These are phyloP conservation scores for Opisthograptis luteolata DNA, from an alignment of 2,888 invertebrate species.

Conservation along the genomic window DNA sequence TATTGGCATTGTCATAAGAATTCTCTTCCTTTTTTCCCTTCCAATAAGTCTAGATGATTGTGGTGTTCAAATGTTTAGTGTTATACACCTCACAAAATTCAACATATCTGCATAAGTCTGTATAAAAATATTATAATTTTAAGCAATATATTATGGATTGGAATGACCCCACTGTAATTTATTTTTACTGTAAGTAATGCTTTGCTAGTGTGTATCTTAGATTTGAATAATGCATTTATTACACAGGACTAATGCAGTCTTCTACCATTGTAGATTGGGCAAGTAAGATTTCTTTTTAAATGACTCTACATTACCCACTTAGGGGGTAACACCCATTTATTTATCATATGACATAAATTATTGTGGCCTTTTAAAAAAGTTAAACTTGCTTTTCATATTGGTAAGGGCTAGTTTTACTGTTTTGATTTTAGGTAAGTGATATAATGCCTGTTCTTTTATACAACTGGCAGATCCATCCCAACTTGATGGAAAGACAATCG, in stretches of 20 bases:
- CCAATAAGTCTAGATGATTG: not conserved
- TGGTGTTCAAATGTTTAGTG: slow-evolving; percentile 5
- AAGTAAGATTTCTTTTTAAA: slow-evolving; percentile 62
- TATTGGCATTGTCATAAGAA: not conserved
- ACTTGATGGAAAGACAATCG: slow-evolving; percentile 6
- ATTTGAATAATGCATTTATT: slow-evolving; percentile 63
- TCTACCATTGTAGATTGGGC: slow-evolving; percentile 69
- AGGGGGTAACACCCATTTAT: slow-evolving; percentile 72
- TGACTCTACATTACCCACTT: slow-evolving; percentile 64
- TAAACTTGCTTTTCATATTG: slow-evolving; percentile 78
- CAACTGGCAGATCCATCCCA: slow-evolving; percentile 38
- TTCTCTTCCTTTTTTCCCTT: not conserved
- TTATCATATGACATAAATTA: slow-evolving; percentile 79
- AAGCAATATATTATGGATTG: slow-evolving; percentile 4
- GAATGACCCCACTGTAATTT: slow-evolving; percentile 19
- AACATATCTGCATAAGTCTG: slow-evolving; percentile 10
- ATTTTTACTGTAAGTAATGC: slow-evolving; percentile 48
- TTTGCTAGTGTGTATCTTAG: slow-evolving; percentile 53
- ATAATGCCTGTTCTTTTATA: slow-evolving; percentile 55
- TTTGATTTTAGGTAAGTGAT: slow-evolving; percentile 62
- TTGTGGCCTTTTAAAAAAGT: slow-evolving; percentile 78
- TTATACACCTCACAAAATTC: not conserved
- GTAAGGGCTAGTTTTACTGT: slow-evolving; percentile 69
- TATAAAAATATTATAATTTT: not conserved
- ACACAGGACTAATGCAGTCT: slow-evolving; percentile 39